Percentiles rank a stretch among this genome's conserved stretches.
phyloP scores from a whole-genome alignment of 2,888 invertebrate species.

The Entomobrya proxima region DNA sequence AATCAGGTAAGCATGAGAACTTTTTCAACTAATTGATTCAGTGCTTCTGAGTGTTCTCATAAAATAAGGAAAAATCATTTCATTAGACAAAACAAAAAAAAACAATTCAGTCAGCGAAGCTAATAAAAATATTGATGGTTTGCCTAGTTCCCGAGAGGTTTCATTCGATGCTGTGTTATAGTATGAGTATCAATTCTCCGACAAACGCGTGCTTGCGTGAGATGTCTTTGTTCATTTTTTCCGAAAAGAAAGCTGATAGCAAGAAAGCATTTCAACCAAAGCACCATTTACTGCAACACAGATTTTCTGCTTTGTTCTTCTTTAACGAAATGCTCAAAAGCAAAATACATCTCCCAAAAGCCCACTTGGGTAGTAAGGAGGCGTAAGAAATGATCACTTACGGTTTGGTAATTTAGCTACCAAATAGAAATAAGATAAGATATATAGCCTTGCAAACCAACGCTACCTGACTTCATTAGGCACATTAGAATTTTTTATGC shows the following conservation, averaged over 20 bases:
- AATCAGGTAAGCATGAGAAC: constrained; percentile 54
- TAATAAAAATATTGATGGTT: background rate
- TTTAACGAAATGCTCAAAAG: no score
- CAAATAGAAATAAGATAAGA: no score
- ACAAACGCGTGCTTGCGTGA: background rate
- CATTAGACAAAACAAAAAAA: background rate
- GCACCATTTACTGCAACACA: no score
- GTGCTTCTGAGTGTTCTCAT: constrained; percentile 20
- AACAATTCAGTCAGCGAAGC: background rate
- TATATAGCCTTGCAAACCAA: no score
- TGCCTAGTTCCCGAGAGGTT: background rate
- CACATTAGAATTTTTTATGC: no score
- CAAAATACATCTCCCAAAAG: no score
- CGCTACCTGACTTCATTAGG: no score
- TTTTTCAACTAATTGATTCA: background rate
- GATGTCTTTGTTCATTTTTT: background rate
- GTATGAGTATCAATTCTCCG: background rate
- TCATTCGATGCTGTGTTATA: background rate
- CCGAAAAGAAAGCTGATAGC: constrained; percentile 1
- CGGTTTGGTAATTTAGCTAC: no score
- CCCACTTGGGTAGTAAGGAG: no score
- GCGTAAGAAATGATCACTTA: no score
- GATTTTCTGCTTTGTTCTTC: no score
- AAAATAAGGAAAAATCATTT: background rate
- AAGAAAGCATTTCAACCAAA: no score